Base-by-base conservation (phyloP, 2,113 vertebrate genomes). In the Toxotes jaculatrix region DNA sequence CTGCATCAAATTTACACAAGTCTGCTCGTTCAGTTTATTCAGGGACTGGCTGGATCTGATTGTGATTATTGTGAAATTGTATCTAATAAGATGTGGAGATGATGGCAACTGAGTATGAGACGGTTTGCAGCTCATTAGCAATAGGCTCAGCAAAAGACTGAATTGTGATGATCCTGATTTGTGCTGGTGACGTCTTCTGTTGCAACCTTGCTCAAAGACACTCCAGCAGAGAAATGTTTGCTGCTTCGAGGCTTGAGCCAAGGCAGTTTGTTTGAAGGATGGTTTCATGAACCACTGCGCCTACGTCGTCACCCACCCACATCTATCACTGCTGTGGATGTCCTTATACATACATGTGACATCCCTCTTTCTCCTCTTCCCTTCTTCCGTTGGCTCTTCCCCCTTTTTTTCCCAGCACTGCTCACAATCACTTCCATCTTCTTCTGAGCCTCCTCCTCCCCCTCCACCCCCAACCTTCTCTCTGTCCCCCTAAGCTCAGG, bases 361-460 rank as follows among this genome's bases (percentile, higher is more conserved):
- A 49, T 23, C 42, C 43, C 34, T 57, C 42, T 23, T 16, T 14
- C 21, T 11, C 42, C 27, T 61, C 23, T 23, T 82, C 5, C 12
- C 14, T 56, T 12, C 61, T 62, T n/a, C 21, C 21, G 70, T 72
- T 67, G 11, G n/a, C 21, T 38, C 5, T 74, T 42, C 4, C 12
- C 27, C 36, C 36, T 65, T 56, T 71, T 71, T 55, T 36, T 55
- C 43, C 38, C 43, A 51, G 42, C 8, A 7, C 55, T 82, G 45
- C 56, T 80, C 57, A 31, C 64, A 65, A 53, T 89, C 74, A 27
- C 80, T 74, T 64, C 77, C 72, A 76, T 89, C 84, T 77, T 77
- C 78, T 32, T 45, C 77, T 23, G 71, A 59, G 27, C 68, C 67
- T 60, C 57, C 45, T 63, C 32, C 64, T 21, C 73, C 47, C 27